Conservation (phyloP, 2,797 vertebrate genomes). For the Epinephelus malabaricus region DNA sequence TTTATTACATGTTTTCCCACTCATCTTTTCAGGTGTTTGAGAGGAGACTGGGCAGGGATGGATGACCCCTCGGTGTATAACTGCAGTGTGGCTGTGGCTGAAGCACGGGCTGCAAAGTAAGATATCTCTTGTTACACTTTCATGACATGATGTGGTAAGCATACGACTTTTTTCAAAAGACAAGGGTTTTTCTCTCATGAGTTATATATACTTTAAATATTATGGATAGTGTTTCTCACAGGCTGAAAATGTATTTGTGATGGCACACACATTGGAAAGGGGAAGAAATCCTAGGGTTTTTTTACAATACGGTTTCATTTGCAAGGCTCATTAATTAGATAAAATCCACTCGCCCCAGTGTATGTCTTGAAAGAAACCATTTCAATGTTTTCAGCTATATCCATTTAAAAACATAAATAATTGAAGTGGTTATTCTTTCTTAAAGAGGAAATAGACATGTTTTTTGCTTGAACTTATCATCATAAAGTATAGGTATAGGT, state of each 20-base stretch:
- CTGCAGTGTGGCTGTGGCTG: constrained; percentile 91
- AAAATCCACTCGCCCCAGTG: too few species aligned
- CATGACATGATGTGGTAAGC: background rate
- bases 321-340: too few species aligned
- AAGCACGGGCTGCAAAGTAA: constrained; percentile 85
- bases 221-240: background rate
- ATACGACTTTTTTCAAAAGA: background rate
- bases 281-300: background rate
- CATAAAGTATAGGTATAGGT: too few species aligned
- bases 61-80: constrained; percentile 86
- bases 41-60: constrained; percentile 92
- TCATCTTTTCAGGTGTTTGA: constrained; percentile 87
- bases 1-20: background rate
- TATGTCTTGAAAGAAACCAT: too few species aligned
- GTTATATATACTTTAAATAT: background rate
- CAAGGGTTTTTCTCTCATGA: background rate
- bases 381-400: background rate
- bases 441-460: too few species aligned
- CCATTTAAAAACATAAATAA: too few species aligned
- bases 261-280: background rate
- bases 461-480: too few species aligned
- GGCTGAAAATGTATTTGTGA: background rate
- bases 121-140: constrained; percentile 12
- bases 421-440: too few species aligned
- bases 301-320: background rate